Conservation (phyloP, 1,140 invertebrate genomes). For the Drosophila bipectinata region DNA sequence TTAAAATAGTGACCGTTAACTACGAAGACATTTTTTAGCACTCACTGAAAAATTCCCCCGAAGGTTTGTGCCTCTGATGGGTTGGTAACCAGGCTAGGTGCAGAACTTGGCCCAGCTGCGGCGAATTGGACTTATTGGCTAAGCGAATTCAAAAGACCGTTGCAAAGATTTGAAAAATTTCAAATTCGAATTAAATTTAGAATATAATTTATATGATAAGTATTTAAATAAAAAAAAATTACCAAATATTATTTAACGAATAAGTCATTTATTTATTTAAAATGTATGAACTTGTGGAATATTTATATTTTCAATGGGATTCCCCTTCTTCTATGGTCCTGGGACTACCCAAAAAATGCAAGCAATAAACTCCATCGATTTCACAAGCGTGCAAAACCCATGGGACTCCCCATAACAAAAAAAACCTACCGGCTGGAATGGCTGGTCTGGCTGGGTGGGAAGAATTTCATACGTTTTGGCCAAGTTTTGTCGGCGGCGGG, state of each 20-base stretch:
- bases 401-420: constrained; percentile 33
- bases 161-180: no score
- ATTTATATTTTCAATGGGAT: neutral
- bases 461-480: constrained; percentile 12
- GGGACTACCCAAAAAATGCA: constrained; percentile 2
- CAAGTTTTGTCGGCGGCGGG: constrained; percentile 8
- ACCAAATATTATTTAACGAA: no score
- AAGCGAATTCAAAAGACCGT: neutral
- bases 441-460: neutral
- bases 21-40: no score
- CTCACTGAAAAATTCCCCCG: no score
- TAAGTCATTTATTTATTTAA: no score
- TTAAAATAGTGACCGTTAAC: no score
- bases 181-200: no score
- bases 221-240: no score
- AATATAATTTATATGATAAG: no score
- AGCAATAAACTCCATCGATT: constrained; percentile 16
- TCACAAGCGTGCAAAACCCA: constrained; percentile 20
- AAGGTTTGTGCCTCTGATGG: no score
- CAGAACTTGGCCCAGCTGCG: neutral
- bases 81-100: no score
- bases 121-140: neutral
- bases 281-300: no score
- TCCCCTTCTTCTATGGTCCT: neutral
- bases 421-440: neutral